Evolutionary conservation across 2,797 vertebrate genomes (phyloP).

Genomic region (Sebastes cheni): DNA sequence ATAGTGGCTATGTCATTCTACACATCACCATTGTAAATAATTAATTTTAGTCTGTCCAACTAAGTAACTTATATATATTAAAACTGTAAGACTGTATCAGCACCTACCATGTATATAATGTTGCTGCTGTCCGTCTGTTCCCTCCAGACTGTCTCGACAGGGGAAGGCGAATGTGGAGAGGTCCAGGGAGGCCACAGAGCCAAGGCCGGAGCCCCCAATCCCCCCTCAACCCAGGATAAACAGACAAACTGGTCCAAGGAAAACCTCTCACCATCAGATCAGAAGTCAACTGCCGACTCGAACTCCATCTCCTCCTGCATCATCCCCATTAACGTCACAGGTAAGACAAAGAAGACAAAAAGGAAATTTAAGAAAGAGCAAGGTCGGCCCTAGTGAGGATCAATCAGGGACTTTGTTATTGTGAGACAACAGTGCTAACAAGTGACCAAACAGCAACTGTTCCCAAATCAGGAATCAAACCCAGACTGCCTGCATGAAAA

Average conservation of each 20-base stretch:
- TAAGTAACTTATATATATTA: not conserved
- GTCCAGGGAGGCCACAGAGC: conserved; percentile 87
- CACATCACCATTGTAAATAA: not conserved
- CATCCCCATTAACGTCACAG: conserved; percentile 99
- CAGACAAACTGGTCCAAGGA: conserved; percentile 98
- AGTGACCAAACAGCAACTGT: not conserved
- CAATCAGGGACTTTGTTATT: not conserved
- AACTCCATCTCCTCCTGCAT: conserved; percentile 97
- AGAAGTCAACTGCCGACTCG: conserved; percentile 91
- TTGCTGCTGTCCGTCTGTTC: not conserved
- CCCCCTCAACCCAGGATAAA: conserved; percentile 93
- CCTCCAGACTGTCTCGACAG: conserved; percentile 88
- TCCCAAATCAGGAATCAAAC: conserved; percentile 15
- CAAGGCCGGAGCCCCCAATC: conserved; percentile 90
- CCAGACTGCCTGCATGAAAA: conserved; percentile 6
- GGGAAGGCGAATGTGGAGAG: conserved; percentile 88
- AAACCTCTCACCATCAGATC: conserved; percentile 91
- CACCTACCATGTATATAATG: not conserved
- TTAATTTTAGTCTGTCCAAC: not conserved
- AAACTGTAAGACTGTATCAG: not conserved
- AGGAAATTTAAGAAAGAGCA: not conserved
- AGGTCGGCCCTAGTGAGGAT: not conserved
- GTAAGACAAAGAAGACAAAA: conserved; percentile 73
- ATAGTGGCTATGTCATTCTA: not conserved
- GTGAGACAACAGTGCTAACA: not conserved